A percentile compares a stretch with the other conserved stretches of the same genome.
Evolutionary conservation across 2,797 vertebrate genomes (phyloP).

Genomic region (Urosaurus nigricauda): DNA sequence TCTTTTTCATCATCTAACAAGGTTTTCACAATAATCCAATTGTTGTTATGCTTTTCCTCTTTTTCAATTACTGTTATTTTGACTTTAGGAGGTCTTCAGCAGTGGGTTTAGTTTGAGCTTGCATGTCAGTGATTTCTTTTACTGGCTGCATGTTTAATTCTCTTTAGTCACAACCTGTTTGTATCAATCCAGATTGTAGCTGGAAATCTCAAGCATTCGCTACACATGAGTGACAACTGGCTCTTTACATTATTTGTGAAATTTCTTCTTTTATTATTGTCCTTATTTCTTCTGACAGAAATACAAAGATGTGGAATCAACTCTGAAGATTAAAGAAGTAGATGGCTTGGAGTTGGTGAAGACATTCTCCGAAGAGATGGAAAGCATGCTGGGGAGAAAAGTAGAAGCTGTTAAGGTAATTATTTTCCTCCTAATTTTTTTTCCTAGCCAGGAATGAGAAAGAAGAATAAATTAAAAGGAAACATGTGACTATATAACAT

Average conservation of each 20-base stretch:
- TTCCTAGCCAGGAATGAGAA: conserved; percentile 45
- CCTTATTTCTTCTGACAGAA: conserved; percentile 80
- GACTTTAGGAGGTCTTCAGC: background rate
- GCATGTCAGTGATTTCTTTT: background rate
- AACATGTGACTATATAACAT: background rate
- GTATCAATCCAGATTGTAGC: background rate
- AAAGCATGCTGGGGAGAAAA: conserved; percentile 93
- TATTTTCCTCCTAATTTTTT: conserved; percentile 45
- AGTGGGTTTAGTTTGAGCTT: background rate
- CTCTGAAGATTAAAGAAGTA: conserved; percentile 90
- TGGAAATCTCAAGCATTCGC: background rate
- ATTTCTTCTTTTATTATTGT: conserved; percentile 32
- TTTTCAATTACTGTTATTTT: background rate
- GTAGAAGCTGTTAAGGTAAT: conserved; percentile 93
- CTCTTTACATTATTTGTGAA: background rate
- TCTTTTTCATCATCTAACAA: background rate
- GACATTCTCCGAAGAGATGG: conserved; percentile 94
- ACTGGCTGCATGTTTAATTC: background rate
- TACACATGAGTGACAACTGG: rapidly evolving
- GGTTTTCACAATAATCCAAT: background rate
- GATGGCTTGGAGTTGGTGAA: conserved; percentile 90
- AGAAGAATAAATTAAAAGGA: conserved; percentile 61
- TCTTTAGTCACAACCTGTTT: background rate
- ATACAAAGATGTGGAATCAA: conserved; percentile 90
- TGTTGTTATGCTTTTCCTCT: too few relatives aligned